Percentiles rank a stretch among this genome's conserved stretches.
These are phyloP conservation scores for Centropyge bicolor DNA, from an alignment of 2,797 vertebrate species.

Conservation along the genomic window DNA sequence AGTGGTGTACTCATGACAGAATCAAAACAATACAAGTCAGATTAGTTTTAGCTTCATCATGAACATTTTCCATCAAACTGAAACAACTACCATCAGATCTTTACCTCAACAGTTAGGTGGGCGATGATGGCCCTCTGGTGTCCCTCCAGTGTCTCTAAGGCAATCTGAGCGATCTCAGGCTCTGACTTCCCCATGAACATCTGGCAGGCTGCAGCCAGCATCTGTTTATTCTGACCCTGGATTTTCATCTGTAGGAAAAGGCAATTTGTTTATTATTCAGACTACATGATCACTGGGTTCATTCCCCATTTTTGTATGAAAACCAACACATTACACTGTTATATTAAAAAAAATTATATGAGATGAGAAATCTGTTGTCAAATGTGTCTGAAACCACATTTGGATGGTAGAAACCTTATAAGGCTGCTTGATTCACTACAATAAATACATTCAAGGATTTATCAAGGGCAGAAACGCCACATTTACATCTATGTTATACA, in stretches of 20 bases:
- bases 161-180: slow-evolving; percentile 91
- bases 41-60: not conserved
- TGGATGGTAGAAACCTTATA: no score
- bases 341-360: not conserved
- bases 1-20: not conserved
- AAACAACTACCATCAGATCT: not conserved
- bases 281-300: not conserved
- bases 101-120: slow-evolving; percentile 94
- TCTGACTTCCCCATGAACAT: slow-evolving; percentile 97
- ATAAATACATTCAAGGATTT: no score
- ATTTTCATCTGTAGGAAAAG: slow-evolving; percentile 90
- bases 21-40: not conserved
- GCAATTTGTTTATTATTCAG: not conserved
- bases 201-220: slow-evolving; percentile 94
- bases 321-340: not conserved
- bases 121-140: slow-evolving; percentile 96
- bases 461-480: no score
- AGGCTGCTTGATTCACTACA: no score
- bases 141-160: slow-evolving; percentile 93
- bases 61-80: no score
- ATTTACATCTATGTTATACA: not conserved
- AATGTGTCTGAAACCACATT: not conserved
- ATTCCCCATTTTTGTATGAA: rapidly evolving
- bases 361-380: not conserved
- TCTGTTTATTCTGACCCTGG: slow-evolving; percentile 96